Conservation (phyloP, 2,797 vertebrate genomes). For the Pangasius sanitwongsei region DNA sequence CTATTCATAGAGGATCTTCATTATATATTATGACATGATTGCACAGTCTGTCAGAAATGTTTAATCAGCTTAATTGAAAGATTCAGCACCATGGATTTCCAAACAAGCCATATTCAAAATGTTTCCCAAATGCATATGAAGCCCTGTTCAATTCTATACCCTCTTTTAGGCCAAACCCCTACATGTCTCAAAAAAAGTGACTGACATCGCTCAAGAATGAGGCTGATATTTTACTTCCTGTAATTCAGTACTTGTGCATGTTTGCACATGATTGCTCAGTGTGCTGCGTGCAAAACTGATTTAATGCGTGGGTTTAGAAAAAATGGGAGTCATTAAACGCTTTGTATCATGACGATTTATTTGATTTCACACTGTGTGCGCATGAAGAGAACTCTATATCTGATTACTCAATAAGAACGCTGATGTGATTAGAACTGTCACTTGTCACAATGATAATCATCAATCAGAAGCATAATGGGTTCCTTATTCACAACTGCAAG, state of each 20-base stretch:
- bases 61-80: background rate
- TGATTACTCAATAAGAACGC: constrained; percentile 29
- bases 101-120: background rate
- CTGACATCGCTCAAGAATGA: background rate
- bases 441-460: constrained; percentile 17
- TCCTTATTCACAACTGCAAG: background rate
- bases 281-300: background rate
- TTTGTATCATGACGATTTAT: constrained; percentile 24
- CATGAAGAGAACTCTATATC: constrained; percentile 22
- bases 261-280: constrained; percentile 13
- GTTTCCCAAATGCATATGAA: background rate
- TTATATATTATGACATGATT: background rate
- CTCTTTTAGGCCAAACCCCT: background rate
- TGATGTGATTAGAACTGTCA: constrained; percentile 34
- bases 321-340: constrained; percentile 11
- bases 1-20: background rate
- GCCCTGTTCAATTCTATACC: background rate
- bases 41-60: background rate
- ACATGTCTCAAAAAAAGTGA: background rate
- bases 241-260: background rate
- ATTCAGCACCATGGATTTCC: background rate
- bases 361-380: constrained; percentile 33
- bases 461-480: constrained; percentile 15
- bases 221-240: background rate
- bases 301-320: background rate